Evolutionary conservation across 1,140 invertebrate species (phyloP), one percentile per base, ranked within the genome.

Genomic region (Drosophila setifemur): DNA sequence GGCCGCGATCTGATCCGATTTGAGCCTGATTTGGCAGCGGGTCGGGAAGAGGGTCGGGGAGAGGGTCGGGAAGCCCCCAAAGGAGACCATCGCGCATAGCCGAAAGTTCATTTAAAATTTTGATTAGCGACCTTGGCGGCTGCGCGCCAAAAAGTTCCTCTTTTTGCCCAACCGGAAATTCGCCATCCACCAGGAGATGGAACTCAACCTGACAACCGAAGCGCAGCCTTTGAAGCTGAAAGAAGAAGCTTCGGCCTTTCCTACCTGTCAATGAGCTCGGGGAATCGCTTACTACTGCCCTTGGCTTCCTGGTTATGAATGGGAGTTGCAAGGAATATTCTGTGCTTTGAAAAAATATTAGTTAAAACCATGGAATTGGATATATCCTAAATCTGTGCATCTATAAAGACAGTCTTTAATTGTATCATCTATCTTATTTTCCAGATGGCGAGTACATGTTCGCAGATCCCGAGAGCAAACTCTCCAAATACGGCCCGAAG

Each of bases 401-500:
- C n/a, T n/a, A n/a, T n/a, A n/a, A n/a, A n/a, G n/a, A n/a, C n/a
- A n/a, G n/a, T 26, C 8, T 4, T 8, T 14, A 3, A 1, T 11
- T 23, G n/a, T 31, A 6, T 6, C 1, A 16, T 6, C 29, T 31
- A 1, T 0, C 1, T 12, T 28, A 3, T 4, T 3, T 95, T 95
- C 25, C 93, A 98, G 97, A 97, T 93, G 96, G 96, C 90, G 97
- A 98, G 92, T 98, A 97, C 91, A 93, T 98, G 55, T 99, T 99
- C 92, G 94, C 97, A 88, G 96, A 98, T 90, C 94, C 95, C 78
- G 97, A 98, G 89, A 96, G 95, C 92, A 98, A 98, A 92, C 92
- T 99, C 78, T 97, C 96, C 85, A 99, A 98, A 92, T 97, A 98
- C 93, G 96, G 97, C 66, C 96, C 97, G 76, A 98, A 98, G 92